A percentile compares a stretch with the other conserved stretches of the same genome.
phyloP scores from a whole-genome alignment of 1,140 invertebrate genomes.

The Drosophila tropicalis region DNA sequence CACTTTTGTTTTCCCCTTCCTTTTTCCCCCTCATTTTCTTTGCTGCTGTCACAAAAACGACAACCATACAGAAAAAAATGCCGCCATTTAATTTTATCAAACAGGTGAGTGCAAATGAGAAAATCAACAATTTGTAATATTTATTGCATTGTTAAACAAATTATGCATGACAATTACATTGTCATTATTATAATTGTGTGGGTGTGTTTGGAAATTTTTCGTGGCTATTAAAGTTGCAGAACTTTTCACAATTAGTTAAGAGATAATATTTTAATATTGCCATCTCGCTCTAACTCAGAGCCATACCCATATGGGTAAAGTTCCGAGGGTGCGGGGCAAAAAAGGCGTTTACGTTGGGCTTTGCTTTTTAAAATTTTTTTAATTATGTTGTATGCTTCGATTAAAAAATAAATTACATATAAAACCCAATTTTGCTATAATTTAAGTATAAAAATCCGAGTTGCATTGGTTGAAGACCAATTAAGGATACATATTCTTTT shows the following conservation, averaged over 20 bases:
- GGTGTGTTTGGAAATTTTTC: neutral
- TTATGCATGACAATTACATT: conserved; percentile 7
- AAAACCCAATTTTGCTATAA: too few relatives aligned
- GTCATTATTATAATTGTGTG: neutral
- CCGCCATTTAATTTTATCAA: conserved; percentile 79
- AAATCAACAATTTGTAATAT: conserved; percentile 41
- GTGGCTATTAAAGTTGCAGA: neutral
- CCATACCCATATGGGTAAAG: too few relatives aligned
- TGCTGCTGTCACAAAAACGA: conserved; percentile 52
- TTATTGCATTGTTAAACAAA: conserved; percentile 36
- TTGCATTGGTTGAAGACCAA: too few relatives aligned
- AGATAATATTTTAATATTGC: conserved; percentile 17
- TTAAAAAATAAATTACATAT: too few relatives aligned
- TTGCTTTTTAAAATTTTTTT: too few relatives aligned
- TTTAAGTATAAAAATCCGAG: too few relatives aligned
- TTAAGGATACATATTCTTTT: too few relatives aligned
- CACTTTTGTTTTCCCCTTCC: neutral
- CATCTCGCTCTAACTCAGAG: too few relatives aligned
- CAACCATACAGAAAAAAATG: conserved; percentile 56
- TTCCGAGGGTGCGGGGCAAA: too few relatives aligned
- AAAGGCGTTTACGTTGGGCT: too few relatives aligned
- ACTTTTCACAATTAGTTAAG: conserved; percentile 1
- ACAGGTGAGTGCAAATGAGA: conserved; percentile 68
- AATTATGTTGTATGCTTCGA: too few relatives aligned
- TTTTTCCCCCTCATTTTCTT: conserved; percentile 12